Conservation (phyloP, 2,113 vertebrate species). For the Trachemys scripta region DNA sequence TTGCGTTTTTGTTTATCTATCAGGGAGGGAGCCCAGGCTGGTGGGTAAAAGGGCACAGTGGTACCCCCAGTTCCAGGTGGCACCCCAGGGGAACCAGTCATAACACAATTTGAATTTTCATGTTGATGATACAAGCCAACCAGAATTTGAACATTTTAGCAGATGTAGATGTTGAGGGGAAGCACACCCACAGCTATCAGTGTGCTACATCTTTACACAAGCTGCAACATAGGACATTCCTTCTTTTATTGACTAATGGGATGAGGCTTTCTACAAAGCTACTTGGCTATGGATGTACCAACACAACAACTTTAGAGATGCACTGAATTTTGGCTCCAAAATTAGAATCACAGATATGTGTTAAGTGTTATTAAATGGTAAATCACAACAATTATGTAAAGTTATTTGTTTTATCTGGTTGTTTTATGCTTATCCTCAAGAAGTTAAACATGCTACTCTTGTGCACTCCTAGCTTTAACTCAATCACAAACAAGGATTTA, state of each 20-base stretch:
- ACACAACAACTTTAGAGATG: background rate
- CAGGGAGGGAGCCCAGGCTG: too few species aligned
- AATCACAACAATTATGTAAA: background rate
- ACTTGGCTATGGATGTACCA: background rate
- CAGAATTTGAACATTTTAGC: background rate
- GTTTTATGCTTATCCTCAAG: background rate
- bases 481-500: background rate
- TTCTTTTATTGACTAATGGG: background rate
- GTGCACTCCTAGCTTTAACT: background rate
- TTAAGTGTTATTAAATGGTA: background rate
- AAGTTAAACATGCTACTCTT: background rate
- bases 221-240: background rate
- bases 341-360: background rate
- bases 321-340: background rate
- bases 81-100: too few species aligned
- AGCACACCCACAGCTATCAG: background rate
- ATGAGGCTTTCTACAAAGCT: background rate
- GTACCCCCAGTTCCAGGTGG: too few species aligned
- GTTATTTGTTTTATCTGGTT: background rate
- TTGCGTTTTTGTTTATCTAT: too few species aligned
- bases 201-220: background rate
- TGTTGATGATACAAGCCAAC: background rate
- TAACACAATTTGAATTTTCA: background rate
- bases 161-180: rapidly evolving
- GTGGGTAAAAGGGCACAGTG: too few species aligned